Evolutionary conservation across 2,113 vertebrate species (phyloP), one percentile per base, ranked within the genome.

Genomic region (Chlamydotis undulata): DNA sequence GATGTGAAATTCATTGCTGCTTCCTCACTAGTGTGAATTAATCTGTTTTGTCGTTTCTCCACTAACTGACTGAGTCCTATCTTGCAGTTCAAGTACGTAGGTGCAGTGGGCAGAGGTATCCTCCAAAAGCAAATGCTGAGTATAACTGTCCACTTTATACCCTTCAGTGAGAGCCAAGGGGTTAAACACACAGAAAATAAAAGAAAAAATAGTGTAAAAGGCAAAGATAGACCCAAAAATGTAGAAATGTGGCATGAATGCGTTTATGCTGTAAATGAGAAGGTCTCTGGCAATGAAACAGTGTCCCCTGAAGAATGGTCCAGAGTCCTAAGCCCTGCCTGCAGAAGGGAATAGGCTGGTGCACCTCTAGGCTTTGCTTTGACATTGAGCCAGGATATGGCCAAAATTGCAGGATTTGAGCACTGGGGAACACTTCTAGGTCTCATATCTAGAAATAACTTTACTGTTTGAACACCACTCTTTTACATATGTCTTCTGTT

Each of bases 331-430:
- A 26, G 4, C 10, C 19, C 18, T 39, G 43, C 18, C 50, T 53
- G 63, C 31, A 67, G 23, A 37, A 43, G 33, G n/a, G 26, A 59
- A 64, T 0, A 5, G 14, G 10, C 11, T 43, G 4, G 3, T 31
- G 9, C 10, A 41, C 4, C 24, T 87, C 29, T 16, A 33, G 22
- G 19, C 2, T 14, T 76, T 57, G 8, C 35, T 68, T 11, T 17
- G n/a, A 26, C 18, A 12, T 1, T 0, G 12, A 56, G 29, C 4
- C 29, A 53, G n/a, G 31, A 23, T 12, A 16, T 8, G 8, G 9
- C 9, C n/a, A 71, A 13, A 80, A 26, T 24, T 13, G 19, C 6
- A 79, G 33, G 19, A 52, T 49, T 19, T 77, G 35, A 53, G 31
- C 52, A 82, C 37, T 45, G 24, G 39, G 29, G 17, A 70, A 19